Evolutionary conservation across 2,797 vertebrate genomes (phyloP).

Genomic region (Macropus fuliginosus): DNA sequence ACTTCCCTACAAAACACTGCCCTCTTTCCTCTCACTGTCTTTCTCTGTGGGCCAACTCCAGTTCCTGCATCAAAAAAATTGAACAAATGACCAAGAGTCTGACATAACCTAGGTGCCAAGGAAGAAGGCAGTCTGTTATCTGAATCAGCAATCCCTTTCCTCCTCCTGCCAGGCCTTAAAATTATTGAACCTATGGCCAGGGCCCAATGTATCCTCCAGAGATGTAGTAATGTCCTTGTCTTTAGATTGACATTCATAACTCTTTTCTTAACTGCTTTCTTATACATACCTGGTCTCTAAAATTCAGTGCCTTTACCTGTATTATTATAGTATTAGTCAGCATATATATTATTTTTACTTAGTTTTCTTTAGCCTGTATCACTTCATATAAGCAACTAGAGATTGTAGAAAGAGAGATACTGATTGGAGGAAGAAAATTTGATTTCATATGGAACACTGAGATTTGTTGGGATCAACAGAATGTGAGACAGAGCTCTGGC

Average conservation of each 20-base stretch:
- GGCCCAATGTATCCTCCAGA: not conserved
- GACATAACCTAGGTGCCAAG: not conserved
- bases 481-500: not conserved
- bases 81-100: not conserved
- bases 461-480: not conserved
- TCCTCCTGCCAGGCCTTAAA: not conserved
- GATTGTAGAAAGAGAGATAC: not conserved
- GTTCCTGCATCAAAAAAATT: not conserved
- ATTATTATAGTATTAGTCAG: not conserved
- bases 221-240: not conserved
- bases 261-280: not conserved
- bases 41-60: not conserved
- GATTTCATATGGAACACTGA: not conserved
- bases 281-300: too few relatives aligned
- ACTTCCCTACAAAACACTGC: not conserved
- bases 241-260: not conserved
- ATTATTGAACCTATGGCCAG: not conserved
- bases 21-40: not conserved
- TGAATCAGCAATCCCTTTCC: not conserved
- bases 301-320: not conserved
- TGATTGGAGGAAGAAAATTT: not conserved
- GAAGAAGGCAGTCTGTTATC: not conserved
- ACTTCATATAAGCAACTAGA: not conserved
- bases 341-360: not conserved
- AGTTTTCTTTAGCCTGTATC: accelerated